phyloP scores from a whole-genome alignment of 2,888 invertebrate species.

The Catocala sponsa region DNA sequence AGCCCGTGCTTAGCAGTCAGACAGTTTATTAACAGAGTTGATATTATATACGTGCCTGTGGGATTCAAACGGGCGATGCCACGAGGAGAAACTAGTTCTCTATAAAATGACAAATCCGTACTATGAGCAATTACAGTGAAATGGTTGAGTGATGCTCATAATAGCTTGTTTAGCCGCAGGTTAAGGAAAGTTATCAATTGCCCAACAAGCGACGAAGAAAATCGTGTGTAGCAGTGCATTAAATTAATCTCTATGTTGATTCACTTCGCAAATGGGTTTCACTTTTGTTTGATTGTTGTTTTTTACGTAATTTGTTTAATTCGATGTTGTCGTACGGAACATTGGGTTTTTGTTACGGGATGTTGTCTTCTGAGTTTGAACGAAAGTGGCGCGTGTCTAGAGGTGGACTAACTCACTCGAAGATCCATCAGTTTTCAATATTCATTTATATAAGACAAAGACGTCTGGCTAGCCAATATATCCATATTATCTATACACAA shows the following conservation, averaged over 20 bases:
- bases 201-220: slow-evolving; percentile 56
- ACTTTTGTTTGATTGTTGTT: slow-evolving; percentile 46
- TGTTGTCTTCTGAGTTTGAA: not conserved
- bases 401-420: too few relatives aligned
- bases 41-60: too few relatives aligned
- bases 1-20: too few relatives aligned
- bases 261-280: slow-evolving; percentile 59
- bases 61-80: too few relatives aligned
- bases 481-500: too few relatives aligned
- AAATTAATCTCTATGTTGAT: slow-evolving; percentile 59
- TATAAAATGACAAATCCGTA: slow-evolving; percentile 9
- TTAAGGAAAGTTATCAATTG: slow-evolving; percentile 70
- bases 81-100: not conserved
- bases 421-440: too few relatives aligned
- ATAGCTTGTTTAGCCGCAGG: slow-evolving; percentile 30
- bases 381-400: too few relatives aligned
- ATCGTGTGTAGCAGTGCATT: slow-evolving; percentile 72
- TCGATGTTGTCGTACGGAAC: slow-evolving; percentile 14
- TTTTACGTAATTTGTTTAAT: slow-evolving; percentile 28
- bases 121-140: not conserved
- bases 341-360: slow-evolving; percentile 3
- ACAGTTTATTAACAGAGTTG: too few relatives aligned
- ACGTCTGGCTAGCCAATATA: too few relatives aligned
- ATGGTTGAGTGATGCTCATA: slow-evolving; percentile 29
- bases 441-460: too few relatives aligned